Conservation (phyloP, 1,140 invertebrate species). For the Plutomurus gul region DNA sequence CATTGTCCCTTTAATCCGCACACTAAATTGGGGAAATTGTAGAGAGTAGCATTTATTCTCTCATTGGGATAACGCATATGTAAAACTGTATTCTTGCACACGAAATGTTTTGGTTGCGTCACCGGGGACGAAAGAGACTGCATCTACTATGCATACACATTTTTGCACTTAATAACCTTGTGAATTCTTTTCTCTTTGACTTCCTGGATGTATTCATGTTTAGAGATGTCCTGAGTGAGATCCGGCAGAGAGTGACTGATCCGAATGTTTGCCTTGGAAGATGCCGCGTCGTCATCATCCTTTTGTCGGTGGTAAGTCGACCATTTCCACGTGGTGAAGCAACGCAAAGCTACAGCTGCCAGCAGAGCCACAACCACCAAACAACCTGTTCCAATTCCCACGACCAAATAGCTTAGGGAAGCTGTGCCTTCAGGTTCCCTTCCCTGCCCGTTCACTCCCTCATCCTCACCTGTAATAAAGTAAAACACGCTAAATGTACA, state of each 20-base stretch:
- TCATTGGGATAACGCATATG: too few species aligned
- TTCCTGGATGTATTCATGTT: conserved; percentile 73
- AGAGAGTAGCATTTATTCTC: too few species aligned
- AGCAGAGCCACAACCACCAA: conserved; percentile 27
- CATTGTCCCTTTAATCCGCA: too few species aligned
- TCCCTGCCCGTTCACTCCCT: background rate
- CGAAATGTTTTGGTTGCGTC: too few species aligned
- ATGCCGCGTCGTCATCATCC: conserved; percentile 64
- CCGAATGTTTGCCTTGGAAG: conserved; percentile 69
- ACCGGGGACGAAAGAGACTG: too few species aligned
- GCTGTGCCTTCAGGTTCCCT: background rate
- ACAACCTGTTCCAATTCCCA: conserved; percentile 23
- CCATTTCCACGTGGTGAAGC: conserved; percentile 37
- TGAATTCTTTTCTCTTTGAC: conserved; percentile 70
- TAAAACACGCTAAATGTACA: too few species aligned
- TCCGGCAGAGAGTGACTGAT: conserved; percentile 77
- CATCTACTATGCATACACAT: too few species aligned
- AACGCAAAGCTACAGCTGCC: conserved; percentile 32
- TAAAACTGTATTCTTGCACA: too few species aligned
- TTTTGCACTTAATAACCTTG: background rate
- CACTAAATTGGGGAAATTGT: too few species aligned
- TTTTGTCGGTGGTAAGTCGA: conserved; percentile 54
- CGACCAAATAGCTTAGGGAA: background rate
- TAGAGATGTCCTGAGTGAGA: conserved; percentile 70
- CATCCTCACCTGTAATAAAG: background rate